Percentiles rank a stretch among this genome's conserved stretches.
These are phyloP conservation scores for Salvelinus fontinalis DNA, from an alignment of 2,113 vertebrate species.

Conservation along the genomic window DNA sequence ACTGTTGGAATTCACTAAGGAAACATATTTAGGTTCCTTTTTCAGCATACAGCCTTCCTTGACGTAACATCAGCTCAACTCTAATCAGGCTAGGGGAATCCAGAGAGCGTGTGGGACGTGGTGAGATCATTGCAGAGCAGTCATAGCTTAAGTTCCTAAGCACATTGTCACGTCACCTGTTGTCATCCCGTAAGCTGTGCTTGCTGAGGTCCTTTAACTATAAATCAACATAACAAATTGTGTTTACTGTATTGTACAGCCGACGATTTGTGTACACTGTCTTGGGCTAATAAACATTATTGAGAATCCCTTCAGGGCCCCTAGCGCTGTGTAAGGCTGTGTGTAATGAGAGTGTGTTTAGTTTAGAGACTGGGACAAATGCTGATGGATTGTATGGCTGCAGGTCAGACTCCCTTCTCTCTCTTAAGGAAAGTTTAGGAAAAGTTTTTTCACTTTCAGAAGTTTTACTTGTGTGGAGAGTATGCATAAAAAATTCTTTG, in stretches of 20 bases:
- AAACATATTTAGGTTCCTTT: constrained; percentile 44
- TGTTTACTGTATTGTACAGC: constrained; percentile 49
- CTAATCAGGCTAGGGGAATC: constrained; percentile 33
- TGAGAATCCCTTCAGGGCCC: constrained; percentile 60
- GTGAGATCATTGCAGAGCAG: constrained; percentile 61
- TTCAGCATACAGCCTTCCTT: constrained; percentile 30
- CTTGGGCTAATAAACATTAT: constrained; percentile 76
- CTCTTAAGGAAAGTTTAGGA: background rate
- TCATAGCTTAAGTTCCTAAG: constrained; percentile 45
- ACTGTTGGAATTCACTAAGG: constrained; percentile 45
- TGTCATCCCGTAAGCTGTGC: constrained; percentile 50
- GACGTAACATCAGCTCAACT: background rate
- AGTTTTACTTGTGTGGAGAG: too few species aligned
- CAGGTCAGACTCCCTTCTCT: constrained; percentile 60
- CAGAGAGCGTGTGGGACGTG: constrained; percentile 42
- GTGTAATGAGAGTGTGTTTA: constrained; percentile 81
- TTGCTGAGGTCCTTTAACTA: constrained; percentile 63
- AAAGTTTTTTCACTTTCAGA: background rate
- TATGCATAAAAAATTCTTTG: background rate
- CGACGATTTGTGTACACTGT: constrained; percentile 48
- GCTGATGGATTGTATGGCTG: constrained; percentile 77
- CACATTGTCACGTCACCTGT: constrained; percentile 59
- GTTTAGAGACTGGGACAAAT: constrained; percentile 77
- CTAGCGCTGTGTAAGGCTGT: constrained; percentile 17
- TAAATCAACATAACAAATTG: constrained; percentile 56